Percentiles rank a stretch among this genome's conserved stretches.
These are phyloP conservation scores for Pyrrhosoma nymphula DNA, from an alignment of 2,888 invertebrate genomes.

Conservation along the genomic window DNA sequence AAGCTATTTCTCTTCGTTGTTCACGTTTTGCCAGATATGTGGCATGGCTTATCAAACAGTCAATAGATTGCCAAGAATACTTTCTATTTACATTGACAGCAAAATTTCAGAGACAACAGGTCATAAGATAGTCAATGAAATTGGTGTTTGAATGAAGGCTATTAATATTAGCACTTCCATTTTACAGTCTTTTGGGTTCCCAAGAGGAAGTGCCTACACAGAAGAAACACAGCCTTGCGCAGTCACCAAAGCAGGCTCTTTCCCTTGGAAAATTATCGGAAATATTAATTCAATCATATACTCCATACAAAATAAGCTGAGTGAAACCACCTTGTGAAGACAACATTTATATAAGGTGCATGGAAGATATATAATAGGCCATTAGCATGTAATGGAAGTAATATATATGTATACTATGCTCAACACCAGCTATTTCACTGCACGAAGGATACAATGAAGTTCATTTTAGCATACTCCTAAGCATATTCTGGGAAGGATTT, in stretches of 20 bases:
- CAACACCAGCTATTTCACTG: not conserved
- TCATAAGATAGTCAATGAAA: not conserved
- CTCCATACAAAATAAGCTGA: not conserved
- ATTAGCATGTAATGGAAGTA: not conserved
- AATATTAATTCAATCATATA: not conserved
- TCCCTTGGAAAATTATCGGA: not conserved
- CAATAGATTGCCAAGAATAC: not conserved
- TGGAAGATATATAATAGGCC: conserved; percentile 22
- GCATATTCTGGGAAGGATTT: not conserved
- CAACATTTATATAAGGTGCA: not conserved
- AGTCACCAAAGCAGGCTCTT: not conserved
- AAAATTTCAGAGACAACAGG: not conserved
- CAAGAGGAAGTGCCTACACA: not conserved
- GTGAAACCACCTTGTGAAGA: not conserved
- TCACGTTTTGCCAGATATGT: conserved; percentile 7
- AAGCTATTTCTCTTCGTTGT: not conserved
- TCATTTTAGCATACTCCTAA: not conserved
- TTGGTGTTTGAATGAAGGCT: conserved; percentile 33
- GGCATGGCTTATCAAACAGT: not conserved
- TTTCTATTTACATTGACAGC: not conserved
- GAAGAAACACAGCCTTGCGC: not conserved
- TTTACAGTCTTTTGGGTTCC: not conserved
- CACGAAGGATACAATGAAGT: not conserved
- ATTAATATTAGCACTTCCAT: not conserved
- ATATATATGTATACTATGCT: not conserved